Conservation (phyloP, 2,113 vertebrate genomes). For the Cervus canadensis region DNA sequence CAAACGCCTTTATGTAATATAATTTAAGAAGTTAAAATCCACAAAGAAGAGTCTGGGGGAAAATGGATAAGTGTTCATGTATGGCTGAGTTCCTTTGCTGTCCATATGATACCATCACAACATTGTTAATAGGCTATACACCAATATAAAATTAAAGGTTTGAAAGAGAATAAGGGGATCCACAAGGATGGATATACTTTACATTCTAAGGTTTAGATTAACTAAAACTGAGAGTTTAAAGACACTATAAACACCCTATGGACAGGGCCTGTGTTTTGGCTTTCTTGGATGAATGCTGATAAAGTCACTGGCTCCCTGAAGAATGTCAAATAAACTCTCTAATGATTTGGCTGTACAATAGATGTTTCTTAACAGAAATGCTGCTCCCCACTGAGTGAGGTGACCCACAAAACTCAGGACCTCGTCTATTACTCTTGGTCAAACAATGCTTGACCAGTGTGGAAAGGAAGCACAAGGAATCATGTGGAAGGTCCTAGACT, state of each 20-base stretch:
- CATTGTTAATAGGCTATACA: fast-evolving
- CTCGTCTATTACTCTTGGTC: background rate
- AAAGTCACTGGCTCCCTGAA: background rate
- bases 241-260: background rate
- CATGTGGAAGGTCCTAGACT: fast-evolving
- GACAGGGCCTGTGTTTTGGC: fast-evolving
- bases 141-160: background rate
- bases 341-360: background rate
- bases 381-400: background rate
- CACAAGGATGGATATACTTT: background rate
- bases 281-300: background rate
- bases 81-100: background rate
- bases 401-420: background rate
- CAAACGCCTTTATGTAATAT: background rate
- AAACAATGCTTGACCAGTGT: background rate
- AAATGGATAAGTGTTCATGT: background rate
- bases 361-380: background rate
- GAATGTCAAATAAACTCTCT: background rate
- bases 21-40: background rate
- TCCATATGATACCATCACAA: background rate
- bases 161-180: background rate
- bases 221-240: background rate
- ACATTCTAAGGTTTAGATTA: background rate
- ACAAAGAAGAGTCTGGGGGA: background rate
- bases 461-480: background rate